These are phyloP conservation scores for Alca torda DNA, from an alignment of 2,797 vertebrate species.

Conservation along the genomic window DNA sequence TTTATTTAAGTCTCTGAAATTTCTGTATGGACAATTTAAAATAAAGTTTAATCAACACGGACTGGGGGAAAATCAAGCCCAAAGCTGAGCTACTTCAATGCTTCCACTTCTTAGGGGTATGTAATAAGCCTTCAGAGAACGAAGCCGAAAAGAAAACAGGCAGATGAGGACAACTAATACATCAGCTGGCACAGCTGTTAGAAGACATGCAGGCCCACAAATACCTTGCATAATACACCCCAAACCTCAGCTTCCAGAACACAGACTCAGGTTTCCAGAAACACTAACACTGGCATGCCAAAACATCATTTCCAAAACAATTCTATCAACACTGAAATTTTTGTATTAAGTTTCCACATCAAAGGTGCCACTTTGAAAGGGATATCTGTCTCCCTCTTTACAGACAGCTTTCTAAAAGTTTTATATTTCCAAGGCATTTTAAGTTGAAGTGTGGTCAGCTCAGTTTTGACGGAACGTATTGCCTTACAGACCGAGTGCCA, in stretches of 20 bases:
- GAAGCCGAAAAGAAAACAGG: background rate
- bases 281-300: background rate
- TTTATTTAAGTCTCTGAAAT: background rate
- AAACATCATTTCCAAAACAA: background rate
- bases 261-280: background rate
- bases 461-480: background rate
- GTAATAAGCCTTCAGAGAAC: background rate
- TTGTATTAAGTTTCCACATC: background rate
- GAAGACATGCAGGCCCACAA: background rate
- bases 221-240: background rate
- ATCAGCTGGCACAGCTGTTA: background rate
- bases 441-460: background rate
- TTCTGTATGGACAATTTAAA: background rate
- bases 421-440: conserved; percentile 4
- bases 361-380: background rate
- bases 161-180: background rate
- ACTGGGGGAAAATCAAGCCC: background rate
- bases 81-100: background rate
- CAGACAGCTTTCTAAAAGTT: background rate
- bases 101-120: background rate
- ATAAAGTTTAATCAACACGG: background rate
- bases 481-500: background rate
- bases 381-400: background rate
- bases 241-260: background rate
- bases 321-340: background rate